A percentile compares a stretch with the other conserved stretches of the same genome.
Evolutionary conservation across 1,140 invertebrate genomes (phyloP).

Genomic region (Anoplophora glabripennis): DNA sequence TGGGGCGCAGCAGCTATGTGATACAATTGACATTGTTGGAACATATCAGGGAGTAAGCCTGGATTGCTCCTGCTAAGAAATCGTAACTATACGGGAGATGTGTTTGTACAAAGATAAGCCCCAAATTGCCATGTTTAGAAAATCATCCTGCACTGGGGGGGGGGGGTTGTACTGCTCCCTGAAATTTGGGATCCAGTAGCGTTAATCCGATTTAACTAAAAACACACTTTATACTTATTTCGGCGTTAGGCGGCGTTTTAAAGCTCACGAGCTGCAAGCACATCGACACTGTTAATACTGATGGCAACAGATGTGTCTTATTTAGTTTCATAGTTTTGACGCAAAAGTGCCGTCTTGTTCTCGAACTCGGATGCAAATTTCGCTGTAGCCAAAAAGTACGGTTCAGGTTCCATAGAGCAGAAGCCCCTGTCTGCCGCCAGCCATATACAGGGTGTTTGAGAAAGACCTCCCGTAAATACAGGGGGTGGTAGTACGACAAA

Average conservation of each 20-base stretch:
- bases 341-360: neutral
- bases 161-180: slow-evolving; percentile 25
- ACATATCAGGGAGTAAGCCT: slow-evolving; percentile 29
- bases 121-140: slow-evolving; percentile 43
- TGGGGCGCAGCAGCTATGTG: slow-evolving; percentile 5
- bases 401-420: too few relatives aligned
- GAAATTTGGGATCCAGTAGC: slow-evolving; percentile 18
- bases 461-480: too few relatives aligned
- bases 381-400: too few relatives aligned
- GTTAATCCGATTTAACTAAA: slow-evolving; percentile 37
- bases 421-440: too few relatives aligned
- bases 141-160: slow-evolving; percentile 37
- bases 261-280: slow-evolving; percentile 30
- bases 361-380: too few relatives aligned
- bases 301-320: slow-evolving; percentile 35
- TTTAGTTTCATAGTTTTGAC: slow-evolving; percentile 27
- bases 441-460: too few relatives aligned
- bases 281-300: slow-evolving; percentile 26
- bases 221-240: slow-evolving; percentile 35
- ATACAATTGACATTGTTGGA: slow-evolving; percentile 42
- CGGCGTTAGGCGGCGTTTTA: slow-evolving; percentile 20
- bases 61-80: slow-evolving; percentile 26
- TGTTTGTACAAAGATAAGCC: slow-evolving; percentile 41
- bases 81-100: slow-evolving; percentile 22
- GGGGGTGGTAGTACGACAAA: too few relatives aligned